Percentiles rank a stretch among this genome's conserved stretches.
Evolutionary conservation across 2,113 vertebrate genomes (phyloP).

Genomic region (Microcebus tavaratra): DNA sequence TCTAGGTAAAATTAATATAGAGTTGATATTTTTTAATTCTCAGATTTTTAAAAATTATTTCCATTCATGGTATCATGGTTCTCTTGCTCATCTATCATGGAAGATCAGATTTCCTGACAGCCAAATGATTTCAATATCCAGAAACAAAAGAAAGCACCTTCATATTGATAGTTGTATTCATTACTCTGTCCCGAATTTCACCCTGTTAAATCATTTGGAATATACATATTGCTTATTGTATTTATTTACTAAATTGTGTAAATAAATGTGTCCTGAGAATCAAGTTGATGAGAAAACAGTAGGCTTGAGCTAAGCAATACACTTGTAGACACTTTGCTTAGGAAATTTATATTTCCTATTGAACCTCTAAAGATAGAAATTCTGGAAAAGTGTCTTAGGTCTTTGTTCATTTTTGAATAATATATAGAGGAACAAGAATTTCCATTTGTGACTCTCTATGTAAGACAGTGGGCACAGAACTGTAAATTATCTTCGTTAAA

Average conservation of each 20-base stretch:
- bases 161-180: background rate
- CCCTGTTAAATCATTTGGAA: background rate
- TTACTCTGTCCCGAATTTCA: background rate
- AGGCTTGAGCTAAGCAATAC: constrained; percentile 16
- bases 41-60: background rate
- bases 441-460: no score
- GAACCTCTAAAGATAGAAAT: background rate
- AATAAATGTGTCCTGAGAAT: constrained; percentile 21
- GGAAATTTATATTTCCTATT: constrained; percentile 1
- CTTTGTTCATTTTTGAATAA: background rate
- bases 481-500: no score
- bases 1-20: background rate
- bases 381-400: background rate
- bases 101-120: background rate
- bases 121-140: background rate
- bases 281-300: constrained; percentile 24
- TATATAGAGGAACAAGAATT: no score
- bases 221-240: background rate
- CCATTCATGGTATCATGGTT: background rate
- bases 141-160: constrained; percentile 24
- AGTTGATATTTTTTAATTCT: constrained; percentile 24
- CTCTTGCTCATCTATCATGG: background rate
- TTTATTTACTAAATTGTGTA: background rate
- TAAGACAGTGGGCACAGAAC: no score
- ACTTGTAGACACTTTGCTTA: background rate